phyloP scores from a whole-genome alignment of 2,888 invertebrate genomes.

The Eledona agricola region DNA sequence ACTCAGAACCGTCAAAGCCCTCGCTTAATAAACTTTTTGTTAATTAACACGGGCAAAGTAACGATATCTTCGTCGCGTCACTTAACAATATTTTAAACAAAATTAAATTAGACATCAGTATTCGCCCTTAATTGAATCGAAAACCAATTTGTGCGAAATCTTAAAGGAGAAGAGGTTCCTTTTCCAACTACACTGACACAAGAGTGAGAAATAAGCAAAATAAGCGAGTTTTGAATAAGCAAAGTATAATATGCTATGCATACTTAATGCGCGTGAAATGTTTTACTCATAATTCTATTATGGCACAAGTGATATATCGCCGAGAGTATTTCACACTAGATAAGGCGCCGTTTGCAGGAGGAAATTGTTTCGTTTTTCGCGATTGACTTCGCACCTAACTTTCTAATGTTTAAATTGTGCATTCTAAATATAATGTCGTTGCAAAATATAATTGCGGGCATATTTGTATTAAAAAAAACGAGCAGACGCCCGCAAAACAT shows the following conservation, averaged over 20 bases:
- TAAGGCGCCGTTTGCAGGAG: conserved; percentile 43
- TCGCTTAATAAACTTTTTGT: conserved; percentile 21
- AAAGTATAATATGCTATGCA: conserved; percentile 56
- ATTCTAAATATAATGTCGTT: no score
- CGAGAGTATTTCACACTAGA: conserved; percentile 46
- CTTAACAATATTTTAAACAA: conserved; percentile 46
- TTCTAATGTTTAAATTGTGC: no score
- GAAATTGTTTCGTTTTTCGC: conserved; percentile 39
- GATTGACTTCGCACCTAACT: background rate
- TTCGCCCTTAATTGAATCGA: conserved; percentile 49
- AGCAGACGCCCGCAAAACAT: no score
- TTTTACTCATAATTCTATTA: conserved; percentile 58
- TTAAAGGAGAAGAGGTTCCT: conserved; percentile 36
- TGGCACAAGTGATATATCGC: conserved; percentile 41
- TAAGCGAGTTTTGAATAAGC: conserved; percentile 47
- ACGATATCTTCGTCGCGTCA: conserved; percentile 29
- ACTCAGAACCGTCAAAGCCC: no score
- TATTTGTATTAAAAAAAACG: no score
- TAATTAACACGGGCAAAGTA: conserved; percentile 26
- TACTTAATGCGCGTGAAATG: conserved; percentile 58
- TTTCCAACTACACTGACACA: conserved; percentile 4
- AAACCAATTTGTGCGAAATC: conserved; percentile 49
- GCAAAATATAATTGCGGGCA: no score
- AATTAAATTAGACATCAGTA: conserved; percentile 51
- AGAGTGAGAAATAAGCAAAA: conserved; percentile 42